Percentiles rank a stretch among this genome's conserved stretches.
phyloP scores from a whole-genome alignment of 1,140 invertebrate genomes.

The Hyphantria cunea region DNA sequence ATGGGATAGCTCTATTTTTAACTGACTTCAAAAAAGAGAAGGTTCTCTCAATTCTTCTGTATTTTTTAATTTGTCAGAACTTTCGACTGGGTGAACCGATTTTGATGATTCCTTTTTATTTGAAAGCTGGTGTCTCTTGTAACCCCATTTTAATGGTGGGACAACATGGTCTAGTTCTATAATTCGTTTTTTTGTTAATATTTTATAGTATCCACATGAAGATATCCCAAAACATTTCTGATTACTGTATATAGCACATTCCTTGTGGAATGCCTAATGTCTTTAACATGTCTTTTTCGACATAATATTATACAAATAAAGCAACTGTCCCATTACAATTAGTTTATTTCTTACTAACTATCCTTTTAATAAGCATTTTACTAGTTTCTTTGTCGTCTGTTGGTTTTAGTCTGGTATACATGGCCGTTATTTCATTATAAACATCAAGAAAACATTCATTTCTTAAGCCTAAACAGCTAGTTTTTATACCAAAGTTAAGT shows the following conservation, averaged over 20 bases:
- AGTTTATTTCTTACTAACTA: constrained; percentile 53
- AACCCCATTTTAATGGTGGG: too few species aligned
- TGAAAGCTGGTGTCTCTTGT: too few species aligned
- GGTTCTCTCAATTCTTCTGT: too few species aligned
- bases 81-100: too few species aligned
- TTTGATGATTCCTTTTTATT: too few species aligned
- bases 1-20: constrained; percentile 36
- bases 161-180: too few species aligned
- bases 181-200: too few species aligned
- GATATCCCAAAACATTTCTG: constrained; percentile 46
- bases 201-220: constrained; percentile 31
- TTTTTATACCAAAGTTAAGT: constrained; percentile 58
- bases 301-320: constrained; percentile 65
- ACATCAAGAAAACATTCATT: constrained; percentile 40
- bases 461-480: constrained; percentile 61
- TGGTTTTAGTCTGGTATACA: constrained; percentile 33
- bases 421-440: constrained; percentile 37
- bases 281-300: constrained; percentile 68
- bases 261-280: constrained; percentile 59
- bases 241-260: constrained; percentile 47
- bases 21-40: too few species aligned
- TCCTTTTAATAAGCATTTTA: constrained; percentile 62
- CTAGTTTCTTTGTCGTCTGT: constrained; percentile 34
- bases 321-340: constrained; percentile 43
- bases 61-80: too few species aligned